Evolutionary conservation across 2,888 invertebrate species (phyloP).

Genomic region (Xanthostigma xanthostigma): DNA sequence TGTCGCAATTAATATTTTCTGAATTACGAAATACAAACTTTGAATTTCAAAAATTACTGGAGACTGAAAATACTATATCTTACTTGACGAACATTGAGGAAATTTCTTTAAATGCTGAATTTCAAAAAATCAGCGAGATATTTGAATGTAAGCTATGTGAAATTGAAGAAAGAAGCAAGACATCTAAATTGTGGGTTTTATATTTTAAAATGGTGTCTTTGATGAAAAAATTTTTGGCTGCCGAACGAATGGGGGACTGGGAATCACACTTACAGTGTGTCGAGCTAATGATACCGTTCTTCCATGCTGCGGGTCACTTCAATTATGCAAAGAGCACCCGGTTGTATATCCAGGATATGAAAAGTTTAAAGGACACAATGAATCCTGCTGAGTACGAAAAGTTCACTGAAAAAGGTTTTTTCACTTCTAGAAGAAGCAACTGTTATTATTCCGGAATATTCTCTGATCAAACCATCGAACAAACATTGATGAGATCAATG

Average conservation of each 20-base stretch:
- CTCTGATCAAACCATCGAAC: not conserved
- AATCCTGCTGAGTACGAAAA: not conserved
- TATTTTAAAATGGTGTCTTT: not conserved
- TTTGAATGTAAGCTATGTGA: not conserved
- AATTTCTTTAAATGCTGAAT: not conserved
- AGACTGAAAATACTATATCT: not conserved
- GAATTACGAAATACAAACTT: not conserved
- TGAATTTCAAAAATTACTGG: not conserved
- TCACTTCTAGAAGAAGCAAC: constrained; percentile 2
- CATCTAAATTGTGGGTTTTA: not conserved
- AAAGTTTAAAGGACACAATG: not conserved
- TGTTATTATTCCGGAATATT: constrained; percentile 1
- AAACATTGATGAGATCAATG: constrained; percentile 1
- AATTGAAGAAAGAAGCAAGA: not conserved
- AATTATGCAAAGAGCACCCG: constrained; percentile 12
- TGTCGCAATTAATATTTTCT: constrained; percentile 1
- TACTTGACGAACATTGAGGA: not conserved
- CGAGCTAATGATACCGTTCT: constrained; percentile 8
- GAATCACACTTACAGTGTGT: constrained; percentile 8
- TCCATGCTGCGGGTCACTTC: constrained; percentile 14
- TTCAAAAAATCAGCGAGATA: not conserved
- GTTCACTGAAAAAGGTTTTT: constrained; percentile 1
- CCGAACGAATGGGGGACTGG: constrained; percentile 11
- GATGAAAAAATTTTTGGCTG: constrained; percentile 8
- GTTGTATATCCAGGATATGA: constrained; percentile 14